phyloP scores from a whole-genome alignment of 2,113 vertebrate species.

The Cacatua alba region DNA sequence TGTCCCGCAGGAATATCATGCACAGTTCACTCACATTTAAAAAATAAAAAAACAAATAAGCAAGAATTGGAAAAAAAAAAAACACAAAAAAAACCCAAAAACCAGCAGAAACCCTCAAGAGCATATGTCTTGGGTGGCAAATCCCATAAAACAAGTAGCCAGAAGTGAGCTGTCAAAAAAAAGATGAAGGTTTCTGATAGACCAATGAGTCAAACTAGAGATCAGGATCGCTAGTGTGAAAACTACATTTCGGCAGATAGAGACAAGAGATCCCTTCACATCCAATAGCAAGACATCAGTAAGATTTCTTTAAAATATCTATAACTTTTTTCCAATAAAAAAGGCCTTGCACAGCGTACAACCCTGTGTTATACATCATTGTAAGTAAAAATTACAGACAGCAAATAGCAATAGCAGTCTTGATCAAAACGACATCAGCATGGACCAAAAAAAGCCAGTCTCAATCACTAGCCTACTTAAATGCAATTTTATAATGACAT shows the following conservation, averaged over 20 bases:
- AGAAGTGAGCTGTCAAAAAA: background rate
- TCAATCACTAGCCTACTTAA: background rate
- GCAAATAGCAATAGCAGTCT: background rate
- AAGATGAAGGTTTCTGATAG: background rate
- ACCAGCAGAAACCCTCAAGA: background rate
- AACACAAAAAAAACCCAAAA: background rate
- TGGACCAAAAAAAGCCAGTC: background rate
- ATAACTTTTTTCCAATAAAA: background rate
- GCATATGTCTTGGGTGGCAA: background rate
- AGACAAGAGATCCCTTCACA: background rate
- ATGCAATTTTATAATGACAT: background rate
- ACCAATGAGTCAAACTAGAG: background rate
- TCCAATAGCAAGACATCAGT: background rate
- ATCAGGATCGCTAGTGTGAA: background rate
- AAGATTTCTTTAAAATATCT: background rate
- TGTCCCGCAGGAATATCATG: background rate
- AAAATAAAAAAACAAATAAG: background rate
- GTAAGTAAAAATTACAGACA: background rate
- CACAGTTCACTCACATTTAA: background rate
- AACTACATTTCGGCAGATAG: background rate
- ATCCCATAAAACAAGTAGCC: background rate
- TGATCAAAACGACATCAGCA: background rate
- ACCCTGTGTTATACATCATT: background rate
- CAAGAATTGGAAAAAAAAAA: background rate
- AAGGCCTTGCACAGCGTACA: background rate